Conservation (phyloP, 2,888 invertebrate genomes). For the Leucoptera coffeella region DNA sequence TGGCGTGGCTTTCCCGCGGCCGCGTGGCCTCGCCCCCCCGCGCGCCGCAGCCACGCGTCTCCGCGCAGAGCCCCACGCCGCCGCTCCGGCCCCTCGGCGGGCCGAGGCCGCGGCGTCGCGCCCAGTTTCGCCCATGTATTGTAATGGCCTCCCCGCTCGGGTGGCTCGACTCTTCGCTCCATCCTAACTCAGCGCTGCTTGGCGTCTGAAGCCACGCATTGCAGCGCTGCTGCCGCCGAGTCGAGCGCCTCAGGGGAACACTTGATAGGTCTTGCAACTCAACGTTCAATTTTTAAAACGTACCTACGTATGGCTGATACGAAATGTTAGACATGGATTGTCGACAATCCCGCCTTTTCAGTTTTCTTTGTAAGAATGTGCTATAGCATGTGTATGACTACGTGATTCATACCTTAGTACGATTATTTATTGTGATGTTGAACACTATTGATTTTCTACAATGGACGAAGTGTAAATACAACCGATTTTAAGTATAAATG, state of each 20-base stretch:
- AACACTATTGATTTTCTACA: constrained; percentile 52
- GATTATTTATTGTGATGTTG: constrained; percentile 54
- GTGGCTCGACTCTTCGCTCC: too few relatives aligned
- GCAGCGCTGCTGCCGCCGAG: too few relatives aligned
- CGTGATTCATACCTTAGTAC: constrained; percentile 48
- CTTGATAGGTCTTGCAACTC: too few relatives aligned
- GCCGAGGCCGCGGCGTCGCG: constrained; percentile 33
- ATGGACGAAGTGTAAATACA: constrained; percentile 54
- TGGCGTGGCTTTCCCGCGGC: constrained; percentile 17
- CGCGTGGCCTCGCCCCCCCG: constrained; percentile 48
- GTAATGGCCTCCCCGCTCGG: too few relatives aligned
- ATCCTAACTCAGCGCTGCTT: too few relatives aligned
- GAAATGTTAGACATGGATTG: too few relatives aligned
- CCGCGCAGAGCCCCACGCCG: constrained; percentile 9
- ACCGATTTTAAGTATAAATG: constrained; percentile 53
- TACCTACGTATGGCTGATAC: too few relatives aligned
- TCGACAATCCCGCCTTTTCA: constrained; percentile 39
- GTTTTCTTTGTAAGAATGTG: constrained; percentile 36
- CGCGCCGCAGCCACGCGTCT: constrained; percentile 21
- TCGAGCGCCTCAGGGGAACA: constrained; percentile 31
- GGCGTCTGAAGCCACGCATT: too few relatives aligned
- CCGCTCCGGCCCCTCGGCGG: constrained; percentile 15
- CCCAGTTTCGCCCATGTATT: constrained; percentile 12
- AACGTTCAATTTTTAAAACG: too few relatives aligned
- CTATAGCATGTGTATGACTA: constrained; percentile 41